Evolutionary conservation across 1,140 invertebrate genomes (phyloP).

Genomic region (Lordiphosa collinella): DNA sequence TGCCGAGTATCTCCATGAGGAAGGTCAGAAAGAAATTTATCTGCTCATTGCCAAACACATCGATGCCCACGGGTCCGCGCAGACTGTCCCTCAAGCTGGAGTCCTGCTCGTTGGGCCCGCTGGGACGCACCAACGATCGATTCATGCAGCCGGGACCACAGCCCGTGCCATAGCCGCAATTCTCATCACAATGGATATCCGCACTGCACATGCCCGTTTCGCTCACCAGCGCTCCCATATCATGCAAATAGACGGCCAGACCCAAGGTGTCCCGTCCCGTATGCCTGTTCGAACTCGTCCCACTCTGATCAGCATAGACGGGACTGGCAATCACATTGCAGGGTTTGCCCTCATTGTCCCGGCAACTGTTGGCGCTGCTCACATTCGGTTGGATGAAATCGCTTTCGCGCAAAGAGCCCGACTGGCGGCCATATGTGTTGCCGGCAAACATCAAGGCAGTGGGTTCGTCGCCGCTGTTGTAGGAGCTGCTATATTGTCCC

Average conservation of each 20-base stretch:
- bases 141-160: conserved; percentile 1
- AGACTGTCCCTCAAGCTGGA: neutral
- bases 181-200: neutral
- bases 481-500: too few relatives aligned
- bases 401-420: too few relatives aligned
- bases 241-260: neutral
- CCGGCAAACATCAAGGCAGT: neutral
- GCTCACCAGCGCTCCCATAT: neutral
- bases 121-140: too few relatives aligned
- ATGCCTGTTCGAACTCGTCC: neutral
- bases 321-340: neutral
- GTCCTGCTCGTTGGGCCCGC: too few relatives aligned
- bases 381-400: neutral
- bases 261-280: conserved; percentile 23
- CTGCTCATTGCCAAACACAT: conserved; percentile 11
- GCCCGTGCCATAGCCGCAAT: conserved; percentile 27
- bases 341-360: neutral
- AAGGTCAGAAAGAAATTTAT: conserved; percentile 42
- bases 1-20: conserved; percentile 41
- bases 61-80: conserved; percentile 1
- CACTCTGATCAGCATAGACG: too few relatives aligned
- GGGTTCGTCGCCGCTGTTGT: neutral
- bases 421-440: neutral
- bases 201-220: neutral
- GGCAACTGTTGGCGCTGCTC: too few relatives aligned